Base-by-base conservation (phyloP, 2,797 vertebrate genomes). In the Notolepis coatsorum region DNA sequence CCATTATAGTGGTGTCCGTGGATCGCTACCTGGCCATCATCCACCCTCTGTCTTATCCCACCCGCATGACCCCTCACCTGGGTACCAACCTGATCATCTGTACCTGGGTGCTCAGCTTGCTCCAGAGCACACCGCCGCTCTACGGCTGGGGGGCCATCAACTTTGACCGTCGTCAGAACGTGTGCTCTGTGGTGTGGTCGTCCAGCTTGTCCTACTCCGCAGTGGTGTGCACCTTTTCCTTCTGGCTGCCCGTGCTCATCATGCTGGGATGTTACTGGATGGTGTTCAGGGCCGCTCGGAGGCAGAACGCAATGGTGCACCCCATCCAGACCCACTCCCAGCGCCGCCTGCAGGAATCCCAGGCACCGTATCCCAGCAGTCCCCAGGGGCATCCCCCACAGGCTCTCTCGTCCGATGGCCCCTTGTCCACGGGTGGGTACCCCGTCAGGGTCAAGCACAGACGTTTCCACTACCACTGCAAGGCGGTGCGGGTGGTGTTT, bases 1-100 rank as follows among this genome's bases (percentile, higher is more conserved):
- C 95, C 62, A 96, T 96, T 21, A 92, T 95, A 0, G 93, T 96
- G 3, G 95, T 96, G 38, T 96, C 95, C 0, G 88, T 97, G 56
- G 95, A 96, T 68, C 93, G 94, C 63, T 97, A 96, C 83, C 74
- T 97, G 82, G 94, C 94, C 73, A 97, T 96, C 72, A 96, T 97
- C 73, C 94, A 97, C 71, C 95, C 95, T 6, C 84, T 96, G 38
- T 95, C 95, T 45, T 97, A 97, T 66, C 94, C 95, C 8, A 88
- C 93, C 47, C 93, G 93, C 45, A 95, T 96, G 95, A 97, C 95
- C 13, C 91, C 92, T 2, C 91, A 92, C 67, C 75, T 94, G 68
- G 94, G 94, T 50, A 94, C 92, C 49, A 90, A 94, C 77, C 90
- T 97, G 15, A 95, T 97, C 43, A 81, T 90, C 6, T 91, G 91